These are phyloP conservation scores for Platygyra sinensis DNA, from an alignment of 64 coral and sea anemone species.

Conservation along the genomic window DNA sequence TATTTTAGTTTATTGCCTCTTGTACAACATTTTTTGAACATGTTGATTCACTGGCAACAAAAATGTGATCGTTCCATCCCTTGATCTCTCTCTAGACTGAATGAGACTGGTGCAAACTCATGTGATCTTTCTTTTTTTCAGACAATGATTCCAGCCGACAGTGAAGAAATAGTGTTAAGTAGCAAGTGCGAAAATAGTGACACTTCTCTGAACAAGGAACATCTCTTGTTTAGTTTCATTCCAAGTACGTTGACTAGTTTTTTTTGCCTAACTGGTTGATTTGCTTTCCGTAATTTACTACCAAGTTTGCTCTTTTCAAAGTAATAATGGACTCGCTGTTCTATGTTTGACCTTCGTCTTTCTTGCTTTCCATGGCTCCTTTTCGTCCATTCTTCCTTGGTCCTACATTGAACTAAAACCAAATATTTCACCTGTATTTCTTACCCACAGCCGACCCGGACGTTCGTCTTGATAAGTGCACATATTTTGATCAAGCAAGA, in stretches of 20 bases:
- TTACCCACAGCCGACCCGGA: constrained; percentile 62
- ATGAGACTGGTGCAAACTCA: too few relatives aligned
- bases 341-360: too few relatives aligned
- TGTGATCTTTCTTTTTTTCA: neutral
- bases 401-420: too few relatives aligned
- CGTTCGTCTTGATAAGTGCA: constrained; percentile 69
- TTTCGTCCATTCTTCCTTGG: too few relatives aligned
- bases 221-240: constrained; percentile 57
- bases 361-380: too few relatives aligned
- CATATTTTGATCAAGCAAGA: constrained; percentile 80
- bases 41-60: too few relatives aligned
- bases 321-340: too few relatives aligned
- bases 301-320: too few relatives aligned
- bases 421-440: neutral
- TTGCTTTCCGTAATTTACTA: neutral
- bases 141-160: constrained; percentile 51
- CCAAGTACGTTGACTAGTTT: constrained; percentile 43
- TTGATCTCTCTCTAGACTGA: too few relatives aligned
- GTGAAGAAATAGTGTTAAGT: constrained; percentile 42
- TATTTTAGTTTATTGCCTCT: too few relatives aligned
- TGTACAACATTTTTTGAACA: too few relatives aligned
- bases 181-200: constrained; percentile 71
- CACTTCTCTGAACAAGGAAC: constrained; percentile 37
- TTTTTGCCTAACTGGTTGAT: neutral
- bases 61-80: too few relatives aligned